A percentile compares a stretch with the other conserved stretches of the same genome.
phyloP scores from a whole-genome alignment of 2,113 vertebrate species.

The Onychostruthus taczanowskii region DNA sequence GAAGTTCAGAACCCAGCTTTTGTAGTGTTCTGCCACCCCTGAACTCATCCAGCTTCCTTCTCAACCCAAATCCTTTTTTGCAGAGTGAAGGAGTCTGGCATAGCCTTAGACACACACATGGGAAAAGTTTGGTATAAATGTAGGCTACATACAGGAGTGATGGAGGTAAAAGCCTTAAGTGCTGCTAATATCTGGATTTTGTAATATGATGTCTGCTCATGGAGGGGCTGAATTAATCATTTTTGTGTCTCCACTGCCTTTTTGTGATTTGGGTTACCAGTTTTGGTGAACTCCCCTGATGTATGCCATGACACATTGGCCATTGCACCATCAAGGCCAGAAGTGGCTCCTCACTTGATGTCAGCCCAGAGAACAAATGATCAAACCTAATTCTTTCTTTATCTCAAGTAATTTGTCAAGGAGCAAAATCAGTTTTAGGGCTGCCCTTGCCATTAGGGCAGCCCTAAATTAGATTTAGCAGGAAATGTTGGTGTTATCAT shows the following conservation, averaged over 20 bases:
- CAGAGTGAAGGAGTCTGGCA: not conserved
- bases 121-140: not conserved
- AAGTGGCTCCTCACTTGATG: not conserved
- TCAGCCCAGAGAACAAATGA: not conserved
- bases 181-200: not conserved
- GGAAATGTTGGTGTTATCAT: not conserved
- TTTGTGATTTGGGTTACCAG: not conserved
- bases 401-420: not conserved
- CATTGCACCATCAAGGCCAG: not conserved
- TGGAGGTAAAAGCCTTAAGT: not conserved
- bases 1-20: not conserved
- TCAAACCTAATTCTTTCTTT: not conserved
- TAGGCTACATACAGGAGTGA: not conserved
- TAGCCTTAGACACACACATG: not conserved
- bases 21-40: not conserved
- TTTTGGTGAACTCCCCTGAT: not conserved
- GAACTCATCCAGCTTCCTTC: not conserved
- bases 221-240: not conserved
- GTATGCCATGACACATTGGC: fast-evolving
- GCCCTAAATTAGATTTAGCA: not conserved
- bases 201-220: not conserved
- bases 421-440: not conserved
- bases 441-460: not conserved
- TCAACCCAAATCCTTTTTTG: not conserved
- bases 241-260: not conserved